A percentile compares a stretch with the other conserved stretches of the same genome.
phyloP scores from a whole-genome alignment of 2,888 invertebrate genomes.

The Drosophila ezoana region DNA sequence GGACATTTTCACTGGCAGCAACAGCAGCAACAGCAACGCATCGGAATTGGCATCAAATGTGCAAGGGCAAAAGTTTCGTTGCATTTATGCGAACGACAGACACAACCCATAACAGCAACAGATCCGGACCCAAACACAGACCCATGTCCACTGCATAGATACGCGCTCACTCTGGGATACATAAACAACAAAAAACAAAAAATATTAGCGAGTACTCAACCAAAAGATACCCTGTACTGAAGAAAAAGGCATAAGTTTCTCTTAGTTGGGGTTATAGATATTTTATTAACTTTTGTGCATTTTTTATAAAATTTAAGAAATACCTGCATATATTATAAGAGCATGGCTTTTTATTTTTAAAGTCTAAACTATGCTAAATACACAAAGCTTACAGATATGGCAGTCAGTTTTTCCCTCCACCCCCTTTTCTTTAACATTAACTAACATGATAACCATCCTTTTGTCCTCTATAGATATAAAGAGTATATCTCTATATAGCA shows the following conservation, averaged over 20 bases:
- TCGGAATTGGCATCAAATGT: constrained; percentile 65
- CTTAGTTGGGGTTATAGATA: no score
- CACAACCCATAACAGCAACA: constrained; percentile 38
- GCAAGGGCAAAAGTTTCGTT: constrained; percentile 60
- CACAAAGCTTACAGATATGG: no score
- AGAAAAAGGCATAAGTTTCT: no score
- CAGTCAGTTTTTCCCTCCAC: no score
- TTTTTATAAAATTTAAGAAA: no score
- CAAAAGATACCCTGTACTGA: constrained; percentile 15
- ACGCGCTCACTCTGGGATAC: constrained; percentile 24
- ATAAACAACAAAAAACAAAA: constrained; percentile 2
- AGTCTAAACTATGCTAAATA: no score
- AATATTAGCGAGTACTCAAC: neutral
- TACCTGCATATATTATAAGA: no score
- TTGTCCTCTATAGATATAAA: no score
- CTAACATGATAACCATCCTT: neutral
- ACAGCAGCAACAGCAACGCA: constrained; percentile 47
- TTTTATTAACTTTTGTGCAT: no score
- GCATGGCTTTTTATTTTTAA: no score
- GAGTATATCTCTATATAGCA: constrained; percentile 37
- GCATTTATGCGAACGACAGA: constrained; percentile 57
- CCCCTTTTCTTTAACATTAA: no score
- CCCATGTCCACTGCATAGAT: constrained; percentile 46
- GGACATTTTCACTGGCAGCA: constrained; percentile 61
- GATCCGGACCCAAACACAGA: constrained; percentile 40